Percentiles rank a stretch among this genome's conserved stretches.
These are phyloP conservation scores for Enoplosus armatus DNA, from an alignment of 2,797 vertebrate genomes.

Conservation along the genomic window DNA sequence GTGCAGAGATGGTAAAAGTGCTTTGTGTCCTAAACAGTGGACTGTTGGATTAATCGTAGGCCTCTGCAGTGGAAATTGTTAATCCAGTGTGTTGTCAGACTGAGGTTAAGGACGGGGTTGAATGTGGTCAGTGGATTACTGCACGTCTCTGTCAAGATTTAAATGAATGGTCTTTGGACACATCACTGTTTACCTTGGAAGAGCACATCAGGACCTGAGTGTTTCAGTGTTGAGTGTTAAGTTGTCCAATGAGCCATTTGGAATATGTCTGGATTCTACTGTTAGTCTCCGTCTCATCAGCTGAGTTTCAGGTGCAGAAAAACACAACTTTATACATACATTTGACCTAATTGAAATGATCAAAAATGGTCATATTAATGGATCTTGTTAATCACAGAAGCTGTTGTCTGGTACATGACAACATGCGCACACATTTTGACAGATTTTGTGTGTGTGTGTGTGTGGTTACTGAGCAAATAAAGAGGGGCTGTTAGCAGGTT, in stretches of 20 bases:
- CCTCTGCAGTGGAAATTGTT: conserved; percentile 34
- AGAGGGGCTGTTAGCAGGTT: conserved; percentile 55
- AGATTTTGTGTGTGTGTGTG: conserved; percentile 37
- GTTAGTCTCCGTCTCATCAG: conserved; percentile 19
- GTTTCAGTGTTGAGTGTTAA: conserved; percentile 70
- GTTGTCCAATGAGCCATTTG: conserved; percentile 67
- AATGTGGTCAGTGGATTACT: conserved; percentile 57
- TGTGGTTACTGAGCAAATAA: conserved; percentile 63
- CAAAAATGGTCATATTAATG: background rate
- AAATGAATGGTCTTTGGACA: conserved; percentile 59
- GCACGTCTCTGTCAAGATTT: conserved; percentile 58
- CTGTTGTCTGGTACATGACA: conserved; percentile 36
- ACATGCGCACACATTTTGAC: background rate
- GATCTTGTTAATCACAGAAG: background rate
- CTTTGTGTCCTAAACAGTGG: background rate
- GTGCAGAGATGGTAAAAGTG: background rate
- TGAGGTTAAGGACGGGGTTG: conserved; percentile 52
- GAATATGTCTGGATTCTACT: conserved; percentile 39
- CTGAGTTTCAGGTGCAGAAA: conserved; percentile 6
- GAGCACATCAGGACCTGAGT: conserved; percentile 24
- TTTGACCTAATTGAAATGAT: conserved; percentile 1
- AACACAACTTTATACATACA: background rate
- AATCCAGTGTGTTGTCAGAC: conserved; percentile 48
- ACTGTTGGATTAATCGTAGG: background rate
- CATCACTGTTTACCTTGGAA: conserved; percentile 71